Base-by-base conservation (phyloP, 2,113 vertebrate genomes). In the Amblyopsis rosae region DNA sequence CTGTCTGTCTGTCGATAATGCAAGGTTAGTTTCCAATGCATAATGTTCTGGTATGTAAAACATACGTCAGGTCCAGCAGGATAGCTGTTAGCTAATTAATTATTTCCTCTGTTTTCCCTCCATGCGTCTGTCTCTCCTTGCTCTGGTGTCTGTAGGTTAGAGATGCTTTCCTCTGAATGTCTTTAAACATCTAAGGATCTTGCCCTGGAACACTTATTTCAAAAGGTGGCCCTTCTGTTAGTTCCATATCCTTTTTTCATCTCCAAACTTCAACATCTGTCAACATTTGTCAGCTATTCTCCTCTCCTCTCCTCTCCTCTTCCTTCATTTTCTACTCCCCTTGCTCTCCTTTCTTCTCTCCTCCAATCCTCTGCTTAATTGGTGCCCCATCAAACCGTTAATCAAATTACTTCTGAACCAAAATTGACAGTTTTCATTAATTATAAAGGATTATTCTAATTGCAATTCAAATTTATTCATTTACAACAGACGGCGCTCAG, bases 371-470 rank as follows among this genome's bases (percentile, higher is more conserved):
- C 82, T 72, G 79, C 86, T 88, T 90, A 86, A 90, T 90, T 90
- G 89, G 87, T 88, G 95, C 94, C 96, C 94, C 95, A 96, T 98
- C 96, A 97, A 95, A 95, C 95, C 94, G 95, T 98, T 98, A 99
- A 98, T 98, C 96, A 98, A 98, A 99, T 99, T 99, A 98, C 95
- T 98, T 96, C 96, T 98, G 96, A 99, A 98, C 96, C 95, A 95
- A 98, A 99, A 98, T 99, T 98, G 97, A 99, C 97, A 99, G 97
- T 98, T 99, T 99, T 98, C 96, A 98, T 99, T 98, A 99, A 99
- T 99, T 98, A 99, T 97, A 98, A 78, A 98, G 65, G 95, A 99
- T 99, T 99, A 98, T 97, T 98, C 96, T 98, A 98, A 99, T 99
- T 99, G 96, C 96, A 94, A 99, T 98, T 99, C 97, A 99, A 98